Conservation (phyloP, 2,888 invertebrate species). For the Limnephilus marmoratus region DNA sequence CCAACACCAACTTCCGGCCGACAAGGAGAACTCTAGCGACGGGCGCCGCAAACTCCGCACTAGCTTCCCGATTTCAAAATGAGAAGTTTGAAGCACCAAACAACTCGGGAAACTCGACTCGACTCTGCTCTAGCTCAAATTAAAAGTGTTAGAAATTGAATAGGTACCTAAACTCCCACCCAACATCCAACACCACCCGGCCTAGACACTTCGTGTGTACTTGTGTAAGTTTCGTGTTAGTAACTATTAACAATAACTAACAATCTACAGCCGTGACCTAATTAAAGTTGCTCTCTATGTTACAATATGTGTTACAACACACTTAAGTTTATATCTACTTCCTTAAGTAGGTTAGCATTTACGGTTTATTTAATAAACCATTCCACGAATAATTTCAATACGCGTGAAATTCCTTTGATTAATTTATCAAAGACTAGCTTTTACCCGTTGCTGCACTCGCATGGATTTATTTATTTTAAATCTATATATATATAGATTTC, state of each 20-base stretch:
- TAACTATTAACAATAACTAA: neutral
- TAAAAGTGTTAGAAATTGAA: constrained; percentile 26
- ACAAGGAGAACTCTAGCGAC: constrained; percentile 17
- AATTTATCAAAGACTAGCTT: too few species aligned
- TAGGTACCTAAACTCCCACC: neutral
- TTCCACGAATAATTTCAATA: neutral
- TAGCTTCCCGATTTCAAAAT: constrained; percentile 22
- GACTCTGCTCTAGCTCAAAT: neutral
- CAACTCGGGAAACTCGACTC: constrained; percentile 5
- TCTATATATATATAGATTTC: too few species aligned
- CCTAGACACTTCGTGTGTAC: neutral
- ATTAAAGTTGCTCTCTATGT: neutral
- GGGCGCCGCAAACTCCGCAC: constrained; percentile 30
- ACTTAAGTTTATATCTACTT: neutral
- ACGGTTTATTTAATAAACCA: neutral
- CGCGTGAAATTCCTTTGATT: too few species aligned
- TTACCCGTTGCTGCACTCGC: too few species aligned
- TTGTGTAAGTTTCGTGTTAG: neutral
- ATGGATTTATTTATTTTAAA: too few species aligned
- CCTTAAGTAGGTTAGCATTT: neutral
- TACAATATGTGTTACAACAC: neutral
- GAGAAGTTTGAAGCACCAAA: constrained; percentile 23
- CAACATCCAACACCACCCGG: too few species aligned
- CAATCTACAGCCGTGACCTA: neutral
- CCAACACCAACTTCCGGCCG: constrained; percentile 8